Evolutionary conservation across 2,888 invertebrate genomes (phyloP).

Genomic region (Furcula furcula): DNA sequence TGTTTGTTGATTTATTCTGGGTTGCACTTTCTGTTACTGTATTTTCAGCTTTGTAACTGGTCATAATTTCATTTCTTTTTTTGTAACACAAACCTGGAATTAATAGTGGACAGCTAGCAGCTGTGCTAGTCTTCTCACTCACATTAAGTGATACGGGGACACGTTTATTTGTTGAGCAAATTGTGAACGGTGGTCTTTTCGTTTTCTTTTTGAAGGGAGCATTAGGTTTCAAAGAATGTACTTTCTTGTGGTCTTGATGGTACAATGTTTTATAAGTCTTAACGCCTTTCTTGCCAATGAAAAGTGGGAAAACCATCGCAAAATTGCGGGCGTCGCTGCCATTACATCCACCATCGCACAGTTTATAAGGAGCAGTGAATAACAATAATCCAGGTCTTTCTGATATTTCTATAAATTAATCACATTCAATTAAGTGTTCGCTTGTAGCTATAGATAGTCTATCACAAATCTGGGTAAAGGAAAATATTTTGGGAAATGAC

Average conservation of each 20-base stretch:
- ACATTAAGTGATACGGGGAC: slow-evolving; percentile 2
- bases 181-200: slow-evolving; percentile 26
- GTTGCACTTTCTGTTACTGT: too few species aligned
- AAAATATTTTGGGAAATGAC: slow-evolving; percentile 21
- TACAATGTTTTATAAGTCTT: slow-evolving; percentile 36
- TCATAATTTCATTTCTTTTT: too few species aligned
- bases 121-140: background rate
- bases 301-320: slow-evolving; percentile 53
- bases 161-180: slow-evolving; percentile 16
- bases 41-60: too few species aligned
- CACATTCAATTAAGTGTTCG: background rate
- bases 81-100: slow-evolving; percentile 8
- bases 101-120: slow-evolving; percentile 10
- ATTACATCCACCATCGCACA: slow-evolving; percentile 50
- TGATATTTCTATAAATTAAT: slow-evolving; percentile 40
- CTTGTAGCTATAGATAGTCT: too few species aligned
- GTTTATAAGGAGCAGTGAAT: slow-evolving; percentile 65
- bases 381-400: slow-evolving; percentile 41
- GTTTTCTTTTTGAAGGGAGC: slow-evolving; percentile 43
- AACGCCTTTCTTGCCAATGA: slow-evolving; percentile 41
- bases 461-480: background rate
- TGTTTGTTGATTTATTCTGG: too few species aligned
- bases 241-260: slow-evolving; percentile 31
- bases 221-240: slow-evolving; percentile 17
- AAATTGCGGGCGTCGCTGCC: slow-evolving; percentile 29